Evolutionary conservation across 2,113 vertebrate species (phyloP).

Genomic region (Poicephalus meyeri): DNA sequence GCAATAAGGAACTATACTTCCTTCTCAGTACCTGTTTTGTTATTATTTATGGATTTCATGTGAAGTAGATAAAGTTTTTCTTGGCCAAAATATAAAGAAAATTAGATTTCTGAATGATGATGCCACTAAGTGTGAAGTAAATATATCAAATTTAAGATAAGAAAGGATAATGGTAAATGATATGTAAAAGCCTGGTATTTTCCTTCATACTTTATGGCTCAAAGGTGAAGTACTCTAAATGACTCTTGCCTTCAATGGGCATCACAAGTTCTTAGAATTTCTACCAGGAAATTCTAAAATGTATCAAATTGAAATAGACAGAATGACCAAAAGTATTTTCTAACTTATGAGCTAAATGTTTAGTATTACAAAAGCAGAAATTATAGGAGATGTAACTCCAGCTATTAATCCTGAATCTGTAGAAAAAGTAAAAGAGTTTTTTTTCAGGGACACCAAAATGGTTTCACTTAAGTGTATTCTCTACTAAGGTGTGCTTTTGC

Average conservation of each 20-base stretch:
- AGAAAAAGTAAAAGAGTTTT: background rate
- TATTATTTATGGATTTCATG: background rate
- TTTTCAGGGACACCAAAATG: background rate
- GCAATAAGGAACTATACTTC: background rate
- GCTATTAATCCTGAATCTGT: slow-evolving; percentile 63
- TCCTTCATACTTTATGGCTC: background rate
- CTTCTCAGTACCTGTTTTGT: background rate
- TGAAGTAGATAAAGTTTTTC: background rate
- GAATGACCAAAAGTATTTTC: background rate
- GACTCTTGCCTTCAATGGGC: background rate
- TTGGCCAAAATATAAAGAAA: background rate
- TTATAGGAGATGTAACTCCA: slow-evolving; percentile 71
- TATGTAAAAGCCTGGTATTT: background rate
- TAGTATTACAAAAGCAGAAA: slow-evolving; percentile 59
- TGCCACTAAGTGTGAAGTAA: background rate
- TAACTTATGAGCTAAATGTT: background rate
- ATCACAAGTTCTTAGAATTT: background rate
- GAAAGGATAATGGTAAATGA: background rate
- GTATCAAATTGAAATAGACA: background rate
- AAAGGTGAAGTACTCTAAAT: background rate
- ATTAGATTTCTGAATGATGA: background rate
- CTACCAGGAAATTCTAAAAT: background rate
- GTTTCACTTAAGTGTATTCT: background rate
- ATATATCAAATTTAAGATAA: background rate
- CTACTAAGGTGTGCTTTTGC: background rate